These are phyloP conservation scores for Lepidiolamprologus cunningtoni DNA, from an alignment of 2,113 vertebrate genomes.

Conservation along the genomic window DNA sequence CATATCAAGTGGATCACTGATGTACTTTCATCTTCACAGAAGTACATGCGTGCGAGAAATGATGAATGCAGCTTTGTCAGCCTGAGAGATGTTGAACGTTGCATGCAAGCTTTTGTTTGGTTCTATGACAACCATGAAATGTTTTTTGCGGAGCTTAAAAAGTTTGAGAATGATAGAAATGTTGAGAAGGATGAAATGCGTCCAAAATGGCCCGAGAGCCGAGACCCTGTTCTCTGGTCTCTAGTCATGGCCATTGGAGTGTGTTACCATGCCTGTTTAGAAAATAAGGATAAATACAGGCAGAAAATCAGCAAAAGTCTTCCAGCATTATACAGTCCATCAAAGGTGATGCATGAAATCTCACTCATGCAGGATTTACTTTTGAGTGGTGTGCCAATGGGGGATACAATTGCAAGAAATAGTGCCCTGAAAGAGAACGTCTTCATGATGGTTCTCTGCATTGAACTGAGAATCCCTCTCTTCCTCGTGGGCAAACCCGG, in stretches of 20 bases:
- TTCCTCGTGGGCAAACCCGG: slow-evolving; percentile 97
- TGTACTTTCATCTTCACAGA: slow-evolving; percentile 83
- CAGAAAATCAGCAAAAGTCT: slow-evolving; percentile 66
- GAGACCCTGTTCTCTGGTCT: slow-evolving; percentile 77
- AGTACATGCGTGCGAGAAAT: slow-evolving; percentile 77
- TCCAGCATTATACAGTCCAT: slow-evolving; percentile 52
- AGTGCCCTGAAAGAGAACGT: slow-evolving; percentile 91
- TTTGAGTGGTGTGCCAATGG: slow-evolving; percentile 75
- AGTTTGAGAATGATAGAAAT: slow-evolving; percentile 5
- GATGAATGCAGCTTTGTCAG: slow-evolving; percentile 92
- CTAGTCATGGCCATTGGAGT: slow-evolving; percentile 83
- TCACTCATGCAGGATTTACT: slow-evolving; percentile 81
- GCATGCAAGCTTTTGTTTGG: slow-evolving; percentile 85
- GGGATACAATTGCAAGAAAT: slow-evolving; percentile 86
- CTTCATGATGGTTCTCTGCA: slow-evolving; percentile 98
- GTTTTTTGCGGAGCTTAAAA: slow-evolving; percentile 68
- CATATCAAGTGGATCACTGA: slow-evolving; percentile 52
- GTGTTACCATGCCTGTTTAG: slow-evolving; percentile 90
- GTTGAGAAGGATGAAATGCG: neutral
- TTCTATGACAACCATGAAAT: slow-evolving; percentile 67
- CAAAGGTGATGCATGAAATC: slow-evolving; percentile 78
- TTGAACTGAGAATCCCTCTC: slow-evolving; percentile 90
- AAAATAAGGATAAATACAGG: slow-evolving; percentile 77
- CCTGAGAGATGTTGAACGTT: slow-evolving; percentile 92
- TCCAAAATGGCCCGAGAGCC: neutral